These are phyloP conservation scores for Meiosimyza decipiens DNA, from an alignment of 2,888 invertebrate genomes.

Conservation along the genomic window DNA sequence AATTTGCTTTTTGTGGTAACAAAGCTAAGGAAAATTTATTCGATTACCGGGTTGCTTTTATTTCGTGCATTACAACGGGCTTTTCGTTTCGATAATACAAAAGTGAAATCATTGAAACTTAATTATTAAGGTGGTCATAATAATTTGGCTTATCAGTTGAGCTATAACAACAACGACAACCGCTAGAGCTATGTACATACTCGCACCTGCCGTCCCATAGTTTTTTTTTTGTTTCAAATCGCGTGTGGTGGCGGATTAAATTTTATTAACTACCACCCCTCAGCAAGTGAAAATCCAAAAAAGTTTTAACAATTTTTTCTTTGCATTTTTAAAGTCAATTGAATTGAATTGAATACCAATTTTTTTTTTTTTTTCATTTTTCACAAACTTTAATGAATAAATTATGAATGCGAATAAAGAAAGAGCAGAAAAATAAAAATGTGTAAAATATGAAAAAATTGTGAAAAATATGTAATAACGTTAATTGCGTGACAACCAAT, in stretches of 20 bases:
- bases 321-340: no score
- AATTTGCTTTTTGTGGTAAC: no score
- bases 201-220: not conserved
- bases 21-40: no score
- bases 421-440: no score
- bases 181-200: not conserved
- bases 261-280: no score
- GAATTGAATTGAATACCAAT: no score
- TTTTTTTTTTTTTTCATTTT: slow-evolving; percentile 32
- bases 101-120: slow-evolving; percentile 14
- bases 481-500: slow-evolving; percentile 61
- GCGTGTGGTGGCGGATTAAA: not conserved
- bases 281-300: no score
- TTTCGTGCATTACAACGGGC: not conserved
- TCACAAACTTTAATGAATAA: slow-evolving; percentile 60
- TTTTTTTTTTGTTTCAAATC: no score
- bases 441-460: not conserved
- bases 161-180: not conserved
- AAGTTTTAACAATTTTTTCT: no score
- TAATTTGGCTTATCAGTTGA: slow-evolving; percentile 1
- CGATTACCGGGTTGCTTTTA: no score
- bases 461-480: slow-evolving; percentile 45
- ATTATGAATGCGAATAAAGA: slow-evolving; percentile 52
- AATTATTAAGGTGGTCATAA: slow-evolving; percentile 7
- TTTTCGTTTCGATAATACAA: not conserved